These are phyloP conservation scores for Diploptera punctata DNA, from an alignment of 2,888 invertebrate species.

Conservation along the genomic window DNA sequence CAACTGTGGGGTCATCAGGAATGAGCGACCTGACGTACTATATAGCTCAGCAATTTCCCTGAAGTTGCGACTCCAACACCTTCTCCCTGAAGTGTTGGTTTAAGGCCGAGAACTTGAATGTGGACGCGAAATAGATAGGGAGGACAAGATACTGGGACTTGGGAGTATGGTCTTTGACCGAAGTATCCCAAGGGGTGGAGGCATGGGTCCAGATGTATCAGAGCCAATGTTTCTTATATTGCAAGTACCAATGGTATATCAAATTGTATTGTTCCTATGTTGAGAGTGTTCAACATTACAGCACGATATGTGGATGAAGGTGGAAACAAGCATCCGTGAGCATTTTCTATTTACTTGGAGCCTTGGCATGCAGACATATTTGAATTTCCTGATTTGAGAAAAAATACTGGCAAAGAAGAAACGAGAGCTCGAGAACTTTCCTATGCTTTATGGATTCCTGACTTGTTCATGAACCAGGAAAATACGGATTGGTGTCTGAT, in stretches of 20 bases:
- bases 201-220: too few species aligned
- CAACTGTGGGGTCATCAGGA: too few species aligned
- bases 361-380: constrained; percentile 99
- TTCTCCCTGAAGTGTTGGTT: too few species aligned
- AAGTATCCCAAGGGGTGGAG: too few species aligned
- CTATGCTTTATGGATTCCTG: constrained; percentile 97
- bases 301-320: constrained; percentile 98
- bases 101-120: too few species aligned
- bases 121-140: too few species aligned
- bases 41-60: too few species aligned
- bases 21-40: too few species aligned
- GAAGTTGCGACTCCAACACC: too few species aligned
- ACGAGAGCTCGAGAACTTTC: constrained; percentile 93
- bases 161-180: too few species aligned
- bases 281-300: constrained; percentile 94
- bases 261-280: constrained; percentile 95
- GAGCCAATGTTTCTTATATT: constrained; percentile 90
- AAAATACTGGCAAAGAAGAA: constrained; percentile 96
- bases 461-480: constrained; percentile 93
- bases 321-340: constrained; percentile 96
- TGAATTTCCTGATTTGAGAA: constrained; percentile 92
- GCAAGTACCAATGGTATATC: constrained; percentile 94
- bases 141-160: too few species aligned
- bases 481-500: constrained; percentile 92
- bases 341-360: constrained; percentile 97